These are phyloP conservation scores for Ploceus nigricollis DNA, from an alignment of 2,113 vertebrate species.

Conservation along the genomic window DNA sequence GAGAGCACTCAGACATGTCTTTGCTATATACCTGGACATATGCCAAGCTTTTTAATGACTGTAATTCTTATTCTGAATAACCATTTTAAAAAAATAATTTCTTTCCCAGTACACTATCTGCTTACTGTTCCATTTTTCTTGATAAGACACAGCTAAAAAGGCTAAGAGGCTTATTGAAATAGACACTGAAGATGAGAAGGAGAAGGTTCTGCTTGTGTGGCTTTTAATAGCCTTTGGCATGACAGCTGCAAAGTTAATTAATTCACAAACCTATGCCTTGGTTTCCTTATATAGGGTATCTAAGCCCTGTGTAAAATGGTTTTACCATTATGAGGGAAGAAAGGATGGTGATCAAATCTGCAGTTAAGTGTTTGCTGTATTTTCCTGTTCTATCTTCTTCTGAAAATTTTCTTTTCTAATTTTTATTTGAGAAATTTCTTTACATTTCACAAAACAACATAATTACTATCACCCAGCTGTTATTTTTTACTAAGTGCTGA, in stretches of 20 bases:
- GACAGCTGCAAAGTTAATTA: neutral
- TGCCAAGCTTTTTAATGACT: neutral
- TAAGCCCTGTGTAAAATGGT: neutral
- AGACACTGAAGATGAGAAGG: neutral
- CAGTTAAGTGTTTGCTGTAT: neutral
- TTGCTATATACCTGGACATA: neutral
- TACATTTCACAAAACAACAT: neutral
- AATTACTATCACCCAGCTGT: neutral
- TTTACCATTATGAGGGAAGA: neutral
- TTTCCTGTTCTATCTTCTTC: neutral
- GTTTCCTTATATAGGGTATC: neutral
- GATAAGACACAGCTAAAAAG: neutral
- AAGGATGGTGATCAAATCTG: neutral
- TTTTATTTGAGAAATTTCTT: neutral
- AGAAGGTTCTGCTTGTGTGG: neutral
- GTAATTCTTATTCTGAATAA: neutral
- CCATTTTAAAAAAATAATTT: neutral
- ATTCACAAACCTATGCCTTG: neutral
- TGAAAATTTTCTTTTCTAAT: neutral
- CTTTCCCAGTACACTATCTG: neutral
- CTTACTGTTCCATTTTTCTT: neutral
- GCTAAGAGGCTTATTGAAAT: neutral
- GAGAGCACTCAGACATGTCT: neutral
- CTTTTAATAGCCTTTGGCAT: neutral
- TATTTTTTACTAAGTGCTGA: neutral